Conservation (phyloP, 2,797 vertebrate genomes). For the Pangasius krempfi region DNA sequence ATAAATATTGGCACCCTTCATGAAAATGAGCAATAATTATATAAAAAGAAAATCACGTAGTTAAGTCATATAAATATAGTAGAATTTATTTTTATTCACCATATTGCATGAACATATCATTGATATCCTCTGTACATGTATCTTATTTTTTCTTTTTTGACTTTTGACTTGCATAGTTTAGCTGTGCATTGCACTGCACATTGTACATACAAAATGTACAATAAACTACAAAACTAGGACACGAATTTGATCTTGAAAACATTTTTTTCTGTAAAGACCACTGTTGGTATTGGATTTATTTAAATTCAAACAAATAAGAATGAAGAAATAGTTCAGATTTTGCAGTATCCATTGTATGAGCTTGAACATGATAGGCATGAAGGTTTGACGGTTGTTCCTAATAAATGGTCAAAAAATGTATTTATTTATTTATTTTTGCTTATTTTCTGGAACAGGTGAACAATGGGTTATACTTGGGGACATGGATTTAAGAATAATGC, state of each 20-base stretch:
- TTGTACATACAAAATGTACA: neutral
- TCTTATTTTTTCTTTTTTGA: neutral
- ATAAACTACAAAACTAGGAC: neutral
- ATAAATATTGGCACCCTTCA: neutral
- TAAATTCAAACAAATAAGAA: neutral
- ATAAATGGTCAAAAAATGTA: neutral
- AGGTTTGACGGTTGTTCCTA: neutral
- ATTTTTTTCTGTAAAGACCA: neutral
- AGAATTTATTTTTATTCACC: neutral
- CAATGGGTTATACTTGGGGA: conserved; percentile 49
- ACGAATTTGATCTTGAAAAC: neutral
- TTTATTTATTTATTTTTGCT: conserved; percentile 10
- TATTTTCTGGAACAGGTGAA: conserved; percentile 44
- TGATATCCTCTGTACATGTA: neutral
- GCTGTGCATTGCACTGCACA: neutral
- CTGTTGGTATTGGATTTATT: neutral
- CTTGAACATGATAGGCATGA: neutral
- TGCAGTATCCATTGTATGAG: neutral
- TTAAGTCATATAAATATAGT: neutral
- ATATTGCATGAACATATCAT: neutral
- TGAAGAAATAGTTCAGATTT: neutral
- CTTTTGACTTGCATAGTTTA: neutral
- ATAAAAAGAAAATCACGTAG: no score
- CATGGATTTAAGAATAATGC: conserved; percentile 70
- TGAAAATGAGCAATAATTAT: neutral